Conservation (phyloP, 2,888 invertebrate species). For the Cosmia pyralina region DNA sequence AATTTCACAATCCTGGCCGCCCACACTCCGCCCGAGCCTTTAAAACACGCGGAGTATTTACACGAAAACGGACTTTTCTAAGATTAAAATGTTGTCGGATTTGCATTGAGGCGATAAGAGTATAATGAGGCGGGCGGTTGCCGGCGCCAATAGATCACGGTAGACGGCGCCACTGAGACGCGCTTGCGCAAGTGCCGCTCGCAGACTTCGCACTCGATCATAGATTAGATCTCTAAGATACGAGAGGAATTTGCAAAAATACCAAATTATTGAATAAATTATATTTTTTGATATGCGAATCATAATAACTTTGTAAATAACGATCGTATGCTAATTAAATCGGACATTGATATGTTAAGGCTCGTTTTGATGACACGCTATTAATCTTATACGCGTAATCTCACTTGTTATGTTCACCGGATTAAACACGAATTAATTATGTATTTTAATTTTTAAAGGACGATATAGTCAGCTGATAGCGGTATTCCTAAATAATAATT, state of each 20-base stretch:
- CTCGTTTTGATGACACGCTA: constrained; percentile 45
- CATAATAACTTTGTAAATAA: constrained; percentile 24
- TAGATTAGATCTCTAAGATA: constrained; percentile 69
- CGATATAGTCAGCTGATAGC: constrained; percentile 16
- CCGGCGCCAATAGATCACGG: constrained; percentile 85
- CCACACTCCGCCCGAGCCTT: constrained; percentile 70
- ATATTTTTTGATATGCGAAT: constrained; percentile 12
- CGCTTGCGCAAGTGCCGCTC: constrained; percentile 78
- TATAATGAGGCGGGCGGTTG: constrained; percentile 77
- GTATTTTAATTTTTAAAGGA: constrained; percentile 42
- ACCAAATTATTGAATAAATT: constrained; percentile 32
- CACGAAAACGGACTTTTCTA: constrained; percentile 76
- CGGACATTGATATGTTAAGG: constrained; percentile 42
- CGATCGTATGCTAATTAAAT: constrained; percentile 45
- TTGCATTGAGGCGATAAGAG: constrained; percentile 85
- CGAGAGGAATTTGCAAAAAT: constrained; percentile 58
- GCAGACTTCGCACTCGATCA: constrained; percentile 68
- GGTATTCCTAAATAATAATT: constrained; percentile 13
- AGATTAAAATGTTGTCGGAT: constrained; percentile 82
- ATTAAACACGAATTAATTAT: constrained; percentile 48
- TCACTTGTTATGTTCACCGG: constrained; percentile 31
- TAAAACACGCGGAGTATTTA: constrained; percentile 80
- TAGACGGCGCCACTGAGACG: constrained; percentile 84
- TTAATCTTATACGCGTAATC: constrained; percentile 47
- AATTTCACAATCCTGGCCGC: constrained; percentile 84